Evolutionary conservation across 2,113 vertebrate genomes (phyloP).

Genomic region (Ptilonorhynchus violaceus): DNA sequence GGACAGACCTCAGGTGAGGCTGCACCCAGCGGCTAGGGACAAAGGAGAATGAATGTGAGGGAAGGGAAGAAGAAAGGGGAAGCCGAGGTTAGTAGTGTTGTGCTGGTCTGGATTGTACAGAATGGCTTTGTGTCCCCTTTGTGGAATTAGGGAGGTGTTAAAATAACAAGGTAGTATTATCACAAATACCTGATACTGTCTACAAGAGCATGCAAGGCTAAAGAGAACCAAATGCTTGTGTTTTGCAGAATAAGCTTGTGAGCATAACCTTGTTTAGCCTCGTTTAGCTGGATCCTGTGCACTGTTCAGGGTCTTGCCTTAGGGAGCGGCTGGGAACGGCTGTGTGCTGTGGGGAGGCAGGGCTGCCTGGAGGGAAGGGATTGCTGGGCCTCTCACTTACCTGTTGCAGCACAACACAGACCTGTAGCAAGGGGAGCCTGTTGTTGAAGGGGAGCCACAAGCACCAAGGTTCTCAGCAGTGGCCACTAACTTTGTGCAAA

Average conservation of each 20-base stretch:
- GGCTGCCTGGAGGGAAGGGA: not conserved
- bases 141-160: not conserved
- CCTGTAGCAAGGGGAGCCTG: not conserved
- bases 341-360: not conserved
- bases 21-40: rapidly evolving
- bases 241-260: not conserved
- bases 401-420: not conserved
- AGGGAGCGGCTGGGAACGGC: rapidly evolving
- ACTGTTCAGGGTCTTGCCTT: not conserved
- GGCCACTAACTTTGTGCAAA: not conserved
- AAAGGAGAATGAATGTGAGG: not conserved
- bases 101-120: not conserved
- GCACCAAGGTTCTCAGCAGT: not conserved
- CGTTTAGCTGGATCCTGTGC: not conserved
- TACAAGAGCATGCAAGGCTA: not conserved
- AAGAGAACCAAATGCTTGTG: not conserved
- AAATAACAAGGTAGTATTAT: not conserved
- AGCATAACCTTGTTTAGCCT: not conserved
- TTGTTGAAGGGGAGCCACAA: not conserved
- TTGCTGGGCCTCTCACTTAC: rapidly evolving
- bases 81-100: too few relatives aligned
- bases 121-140: not conserved
- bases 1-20: not conserved
- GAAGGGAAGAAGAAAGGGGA: not conserved
- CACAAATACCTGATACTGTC: not conserved